Evolutionary conservation across 2,113 vertebrate species (phyloP), one percentile per base, ranked within the genome.

Genomic region (Oriolus oriolus): DNA sequence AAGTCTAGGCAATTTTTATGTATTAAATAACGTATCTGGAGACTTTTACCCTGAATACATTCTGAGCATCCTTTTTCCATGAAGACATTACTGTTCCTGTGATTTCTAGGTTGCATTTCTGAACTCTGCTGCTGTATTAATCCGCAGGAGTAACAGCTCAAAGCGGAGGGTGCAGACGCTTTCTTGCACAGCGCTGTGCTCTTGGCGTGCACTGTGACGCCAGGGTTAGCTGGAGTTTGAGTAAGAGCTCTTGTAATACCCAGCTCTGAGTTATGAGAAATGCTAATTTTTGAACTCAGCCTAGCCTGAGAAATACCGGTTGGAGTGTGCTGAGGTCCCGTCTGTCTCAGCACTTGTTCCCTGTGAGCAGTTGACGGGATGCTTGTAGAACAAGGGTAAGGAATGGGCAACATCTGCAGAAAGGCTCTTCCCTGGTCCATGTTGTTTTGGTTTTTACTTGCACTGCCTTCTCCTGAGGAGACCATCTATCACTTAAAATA

Each of bases 171-270:
- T 66, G 33, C 47, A 30, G 56, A 17, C 22, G 2, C 26, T 10
- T 54, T 16, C 71, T 53, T 2, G 7, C 3, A 1, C 22, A 6
- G 22, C 0, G 2, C 75, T 85, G 49, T 64, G 76, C 63, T 80
- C 49, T 53, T 0, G 0, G 15, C 13, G 31, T 21, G 70, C 0
- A 0, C 37, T 33, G 54, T 6, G 7, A 3, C 0, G 3, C 26
- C 53, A 37, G 35, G 63, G 42, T 19, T n/a, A 16, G 63, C 68
- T 83, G 79, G n/a, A 21, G 37, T 27, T 50, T 24, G 52, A 23
- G 9, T 22, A 16, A 21, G 10, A 61, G 57, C 60, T 85, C 56
- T 57, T 50, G 5, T 17, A 44, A 33, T 13, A 41, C 35, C 39
- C n/a, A 73, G 73, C 80, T 45, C 47, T 19, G 53, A 59, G 14